Evolutionary conservation across 2,888 invertebrate species (phyloP), one percentile per base, ranked within the genome.

Genomic region (Notocelia uddmanniana): DNA sequence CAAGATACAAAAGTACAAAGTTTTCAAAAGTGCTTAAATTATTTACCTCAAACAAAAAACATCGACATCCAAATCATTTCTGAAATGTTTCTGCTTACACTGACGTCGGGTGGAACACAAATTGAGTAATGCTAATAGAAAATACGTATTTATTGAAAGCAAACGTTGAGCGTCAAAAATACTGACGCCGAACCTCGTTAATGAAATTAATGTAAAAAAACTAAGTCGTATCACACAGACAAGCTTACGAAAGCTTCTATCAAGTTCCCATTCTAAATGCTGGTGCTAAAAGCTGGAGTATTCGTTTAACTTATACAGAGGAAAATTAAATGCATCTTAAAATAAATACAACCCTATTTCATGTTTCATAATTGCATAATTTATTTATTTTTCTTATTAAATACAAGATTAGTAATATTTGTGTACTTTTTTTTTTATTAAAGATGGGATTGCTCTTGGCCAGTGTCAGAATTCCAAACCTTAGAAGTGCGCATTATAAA

Each of bases 1-100:
- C 90, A 91, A 90, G 88, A 91, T 85, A 83, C 89, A 91, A 90
- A 88, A 91, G 85, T 84, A 82, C 83, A 78, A 90, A 92, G 90
- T 92, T 91, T 92, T 91, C 88, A 85, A 89, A 89, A 92, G 88
- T 90, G 86, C 89, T 91, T 86, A 87, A 90, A 91, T 92, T 90
- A 91, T 92, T 91, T 90, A 88, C 90, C 90, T 88, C 88, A 88
- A 91, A 91, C 89, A 91, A 85, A 90, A 91, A 92, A 91, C 90
- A 90, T 90, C 85, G 86, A 84, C 85, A 88, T 90, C 90, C 87
- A 90, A 91, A 92, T 88, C 86, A 87, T 89, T 90, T 88, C 86
- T 84, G 82, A 81, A 90, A 90, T 89, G 89, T 89, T 92, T 90
- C 83, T 80, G 90, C 88, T 86, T 87, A 89, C 89, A 86, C 88